Conservation (phyloP, 2,888 invertebrate genomes). For the Trilocha varians region DNA sequence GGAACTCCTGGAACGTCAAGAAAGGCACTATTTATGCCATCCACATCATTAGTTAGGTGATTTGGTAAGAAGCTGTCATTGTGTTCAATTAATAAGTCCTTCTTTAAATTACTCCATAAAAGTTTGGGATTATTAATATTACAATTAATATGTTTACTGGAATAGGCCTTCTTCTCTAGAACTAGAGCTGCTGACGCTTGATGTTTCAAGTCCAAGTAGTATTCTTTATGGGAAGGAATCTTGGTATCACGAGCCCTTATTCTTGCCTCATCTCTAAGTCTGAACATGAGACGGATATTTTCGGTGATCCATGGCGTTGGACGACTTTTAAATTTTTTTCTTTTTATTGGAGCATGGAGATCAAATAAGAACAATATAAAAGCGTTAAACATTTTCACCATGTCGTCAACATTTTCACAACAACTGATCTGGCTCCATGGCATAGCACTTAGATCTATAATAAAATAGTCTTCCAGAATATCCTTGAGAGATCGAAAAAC, state of each 20-base stretch:
- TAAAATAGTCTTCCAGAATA: constrained; percentile 1
- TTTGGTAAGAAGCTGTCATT: not conserved
- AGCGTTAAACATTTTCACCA: constrained; percentile 2
- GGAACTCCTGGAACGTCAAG: not conserved
- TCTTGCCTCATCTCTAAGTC: constrained; percentile 1
- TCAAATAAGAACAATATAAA: not conserved
- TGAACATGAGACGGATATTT: constrained; percentile 3
- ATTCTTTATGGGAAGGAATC: not conserved
- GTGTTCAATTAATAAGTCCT: not conserved
- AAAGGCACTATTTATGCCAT: constrained; percentile 2
- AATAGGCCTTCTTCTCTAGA: constrained; percentile 5
- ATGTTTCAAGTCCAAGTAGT: constrained; percentile 4
- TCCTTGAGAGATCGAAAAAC: constrained; percentile 2
- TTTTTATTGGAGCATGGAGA: constrained; percentile 3
- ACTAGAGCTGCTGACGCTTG: not conserved
- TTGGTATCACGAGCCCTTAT: not conserved
- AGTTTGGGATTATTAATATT: not conserved
- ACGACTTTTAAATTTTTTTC: not conserved
- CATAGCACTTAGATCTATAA: not conserved
- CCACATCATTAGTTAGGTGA: not conserved
- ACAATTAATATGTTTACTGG: not conserved
- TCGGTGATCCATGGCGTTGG: constrained; percentile 6
- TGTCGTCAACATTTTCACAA: not conserved
- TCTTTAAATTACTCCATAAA: not conserved
- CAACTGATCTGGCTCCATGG: not conserved